Evolutionary conservation across 2,113 vertebrate genomes (phyloP).

Genomic region (Elephas maximus): DNA sequence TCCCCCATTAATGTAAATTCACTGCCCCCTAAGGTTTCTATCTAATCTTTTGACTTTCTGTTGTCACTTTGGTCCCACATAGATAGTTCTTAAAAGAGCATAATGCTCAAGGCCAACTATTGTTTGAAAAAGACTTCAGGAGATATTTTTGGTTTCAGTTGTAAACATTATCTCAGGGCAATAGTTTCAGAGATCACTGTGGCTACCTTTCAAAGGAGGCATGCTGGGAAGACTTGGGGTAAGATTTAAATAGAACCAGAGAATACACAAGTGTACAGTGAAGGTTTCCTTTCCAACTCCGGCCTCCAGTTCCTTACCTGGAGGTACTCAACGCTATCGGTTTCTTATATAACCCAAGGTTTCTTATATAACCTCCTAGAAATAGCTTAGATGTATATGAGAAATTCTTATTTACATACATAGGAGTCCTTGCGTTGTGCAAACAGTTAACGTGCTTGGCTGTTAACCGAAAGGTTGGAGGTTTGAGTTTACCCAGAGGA

Average conservation of each 20-base stretch:
- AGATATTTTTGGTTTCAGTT: not conserved
- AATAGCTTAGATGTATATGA: not conserved
- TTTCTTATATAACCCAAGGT: not conserved
- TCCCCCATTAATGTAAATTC: not conserved
- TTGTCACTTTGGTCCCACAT: not conserved
- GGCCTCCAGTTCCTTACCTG: not conserved
- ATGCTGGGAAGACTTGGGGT: not conserved
- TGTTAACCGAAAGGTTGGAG: not conserved
- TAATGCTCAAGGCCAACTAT: not conserved
- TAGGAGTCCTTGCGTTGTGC: not conserved
- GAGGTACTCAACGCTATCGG: not conserved
- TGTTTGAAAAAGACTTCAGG: not conserved
- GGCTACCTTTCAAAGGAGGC: not conserved
- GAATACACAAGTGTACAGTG: accelerated
- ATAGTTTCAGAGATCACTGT: not conserved
- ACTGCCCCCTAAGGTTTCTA: not conserved
- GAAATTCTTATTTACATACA: not conserved
- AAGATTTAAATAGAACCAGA: not conserved
- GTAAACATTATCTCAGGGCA: not conserved
- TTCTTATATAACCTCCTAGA: not conserved
- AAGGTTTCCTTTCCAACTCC: not conserved
- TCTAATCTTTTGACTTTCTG: not conserved
- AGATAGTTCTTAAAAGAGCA: not conserved
- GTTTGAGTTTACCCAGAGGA: not conserved
- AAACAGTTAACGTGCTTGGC: not conserved